Conservation (phyloP, 2,888 invertebrate species). For the Alloscopus bannaensis region DNA sequence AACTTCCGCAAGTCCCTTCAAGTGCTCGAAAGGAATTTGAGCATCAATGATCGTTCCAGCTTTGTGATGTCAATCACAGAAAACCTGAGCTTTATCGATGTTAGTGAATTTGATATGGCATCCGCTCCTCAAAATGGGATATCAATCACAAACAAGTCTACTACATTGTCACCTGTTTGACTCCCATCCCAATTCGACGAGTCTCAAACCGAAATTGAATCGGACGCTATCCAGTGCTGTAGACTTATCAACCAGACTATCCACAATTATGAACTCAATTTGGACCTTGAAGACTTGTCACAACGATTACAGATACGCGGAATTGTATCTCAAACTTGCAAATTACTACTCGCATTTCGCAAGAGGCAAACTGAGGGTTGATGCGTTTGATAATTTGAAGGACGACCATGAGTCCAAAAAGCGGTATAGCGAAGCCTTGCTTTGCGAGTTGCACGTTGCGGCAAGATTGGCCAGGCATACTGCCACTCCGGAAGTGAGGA, state of each 20-base stretch:
- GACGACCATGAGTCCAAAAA: constrained; percentile 69
- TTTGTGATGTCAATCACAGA: constrained; percentile 72
- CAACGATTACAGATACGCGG: constrained; percentile 70
- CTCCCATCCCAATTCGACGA: constrained; percentile 21
- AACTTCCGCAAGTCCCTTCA: constrained; percentile 72
- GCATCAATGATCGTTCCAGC: constrained; percentile 72
- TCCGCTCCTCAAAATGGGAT: constrained; percentile 34
- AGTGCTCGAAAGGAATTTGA: constrained; percentile 69
- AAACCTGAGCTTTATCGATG: constrained; percentile 72
- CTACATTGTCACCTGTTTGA: constrained; percentile 29
- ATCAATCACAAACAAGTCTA: neutral
- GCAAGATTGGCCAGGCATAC: constrained; percentile 71
- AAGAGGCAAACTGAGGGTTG: constrained; percentile 70
- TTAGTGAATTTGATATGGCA: constrained; percentile 60
- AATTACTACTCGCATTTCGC: constrained; percentile 72
- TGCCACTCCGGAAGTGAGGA: constrained; percentile 70
- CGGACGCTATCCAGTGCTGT: constrained; percentile 57
- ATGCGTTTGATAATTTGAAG: constrained; percentile 70
- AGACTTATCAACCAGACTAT: constrained; percentile 67
- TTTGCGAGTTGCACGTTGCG: constrained; percentile 73
- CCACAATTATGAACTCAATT: constrained; percentile 70
- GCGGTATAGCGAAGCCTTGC: constrained; percentile 71
- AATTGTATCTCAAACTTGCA: constrained; percentile 71
- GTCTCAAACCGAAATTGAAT: constrained; percentile 30
- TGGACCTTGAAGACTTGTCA: constrained; percentile 70